Percentiles rank a stretch among this genome's conserved stretches.
These are phyloP conservation scores for Seira musarum DNA, from an alignment of 2,888 invertebrate species.

Conservation along the genomic window DNA sequence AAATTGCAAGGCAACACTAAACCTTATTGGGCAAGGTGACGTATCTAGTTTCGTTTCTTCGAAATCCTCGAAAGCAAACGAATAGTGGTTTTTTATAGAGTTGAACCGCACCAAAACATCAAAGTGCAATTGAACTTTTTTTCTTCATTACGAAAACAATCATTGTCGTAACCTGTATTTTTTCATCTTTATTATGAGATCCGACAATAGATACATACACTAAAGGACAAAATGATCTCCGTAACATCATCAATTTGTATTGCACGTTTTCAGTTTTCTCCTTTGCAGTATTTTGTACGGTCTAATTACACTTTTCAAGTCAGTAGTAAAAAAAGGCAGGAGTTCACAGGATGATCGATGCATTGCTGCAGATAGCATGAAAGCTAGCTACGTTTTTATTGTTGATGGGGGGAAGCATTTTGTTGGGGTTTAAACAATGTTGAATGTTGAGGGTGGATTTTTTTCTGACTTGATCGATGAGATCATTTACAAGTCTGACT, in stretches of 20 bases:
- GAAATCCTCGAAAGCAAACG: too few relatives aligned
- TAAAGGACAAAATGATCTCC: too few relatives aligned
- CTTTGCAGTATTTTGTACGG: slow-evolving; percentile 34
- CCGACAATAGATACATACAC: too few relatives aligned
- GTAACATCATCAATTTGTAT: slow-evolving; percentile 23
- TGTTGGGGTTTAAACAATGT: not conserved
- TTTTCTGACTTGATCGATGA: slow-evolving; percentile 50
- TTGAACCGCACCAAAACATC: too few relatives aligned
- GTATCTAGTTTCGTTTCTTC: slow-evolving; percentile 29
- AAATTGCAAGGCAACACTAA: not conserved
- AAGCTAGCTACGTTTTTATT: too few relatives aligned
- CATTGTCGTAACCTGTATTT: too few relatives aligned
- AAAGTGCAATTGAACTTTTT: slow-evolving; percentile 50
- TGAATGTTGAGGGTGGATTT: slow-evolving; percentile 48
- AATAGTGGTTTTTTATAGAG: too few relatives aligned
- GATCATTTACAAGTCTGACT: slow-evolving; percentile 55
- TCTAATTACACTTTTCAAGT: slow-evolving; percentile 40
- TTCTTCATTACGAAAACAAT: slow-evolving; percentile 1
- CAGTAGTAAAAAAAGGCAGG: slow-evolving; percentile 3
- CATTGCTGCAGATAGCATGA: slow-evolving; percentile 4
- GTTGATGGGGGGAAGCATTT: too few relatives aligned
- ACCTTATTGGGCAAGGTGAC: slow-evolving; percentile 41
- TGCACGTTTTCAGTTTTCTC: not conserved
- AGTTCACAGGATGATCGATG: slow-evolving; percentile 35
- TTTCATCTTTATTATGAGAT: too few relatives aligned